Percentiles rank a stretch among this genome's conserved stretches.
phyloP scores from a whole-genome alignment of 2,797 vertebrate genomes.

The Poecilia wingei region DNA sequence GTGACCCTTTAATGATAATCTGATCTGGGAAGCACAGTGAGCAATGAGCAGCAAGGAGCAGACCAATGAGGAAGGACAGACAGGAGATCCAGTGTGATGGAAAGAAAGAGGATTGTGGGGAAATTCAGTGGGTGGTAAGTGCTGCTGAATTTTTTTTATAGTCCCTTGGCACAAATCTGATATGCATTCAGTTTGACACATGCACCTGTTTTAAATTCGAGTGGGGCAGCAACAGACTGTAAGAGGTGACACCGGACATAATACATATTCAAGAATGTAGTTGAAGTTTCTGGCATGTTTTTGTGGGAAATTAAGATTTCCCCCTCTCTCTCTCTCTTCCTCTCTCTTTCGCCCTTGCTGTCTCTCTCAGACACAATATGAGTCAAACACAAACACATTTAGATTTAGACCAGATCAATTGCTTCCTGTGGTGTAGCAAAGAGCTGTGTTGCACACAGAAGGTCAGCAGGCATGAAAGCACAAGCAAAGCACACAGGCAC shows the following conservation, averaged over 20 bases:
- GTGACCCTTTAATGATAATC: slow-evolving; percentile 58
- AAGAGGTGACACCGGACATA: slow-evolving; percentile 20
- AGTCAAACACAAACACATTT: slow-evolving; percentile 21
- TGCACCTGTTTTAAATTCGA: slow-evolving; percentile 23
- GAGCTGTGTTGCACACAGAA: slow-evolving; percentile 39
- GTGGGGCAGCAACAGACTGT: not conserved
- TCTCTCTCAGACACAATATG: slow-evolving; percentile 19
- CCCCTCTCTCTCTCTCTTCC: not conserved
- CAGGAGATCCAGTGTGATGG: slow-evolving; percentile 42
- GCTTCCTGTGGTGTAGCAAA: slow-evolving; percentile 39
- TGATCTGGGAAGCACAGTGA: slow-evolving; percentile 38
- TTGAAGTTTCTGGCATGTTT: slow-evolving; percentile 12
- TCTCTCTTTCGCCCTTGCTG: not conserved
- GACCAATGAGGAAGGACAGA: slow-evolving; percentile 5
- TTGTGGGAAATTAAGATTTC: slow-evolving; percentile 10
- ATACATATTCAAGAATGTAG: slow-evolving; percentile 3
- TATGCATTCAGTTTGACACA: slow-evolving; percentile 29
- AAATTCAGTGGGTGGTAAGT: slow-evolving; percentile 20
- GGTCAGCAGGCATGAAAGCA: slow-evolving; percentile 20
- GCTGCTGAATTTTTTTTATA: slow-evolving; percentile 10
- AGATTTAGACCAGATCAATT: slow-evolving; percentile 49
- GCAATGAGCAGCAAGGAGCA: slow-evolving; percentile 53
- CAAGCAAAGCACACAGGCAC: slow-evolving; percentile 18
- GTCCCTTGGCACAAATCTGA: slow-evolving; percentile 4
- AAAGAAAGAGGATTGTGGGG: slow-evolving; percentile 50